phyloP scores from a whole-genome alignment of 1,140 invertebrate genomes.

The Micrasema minimum region DNA sequence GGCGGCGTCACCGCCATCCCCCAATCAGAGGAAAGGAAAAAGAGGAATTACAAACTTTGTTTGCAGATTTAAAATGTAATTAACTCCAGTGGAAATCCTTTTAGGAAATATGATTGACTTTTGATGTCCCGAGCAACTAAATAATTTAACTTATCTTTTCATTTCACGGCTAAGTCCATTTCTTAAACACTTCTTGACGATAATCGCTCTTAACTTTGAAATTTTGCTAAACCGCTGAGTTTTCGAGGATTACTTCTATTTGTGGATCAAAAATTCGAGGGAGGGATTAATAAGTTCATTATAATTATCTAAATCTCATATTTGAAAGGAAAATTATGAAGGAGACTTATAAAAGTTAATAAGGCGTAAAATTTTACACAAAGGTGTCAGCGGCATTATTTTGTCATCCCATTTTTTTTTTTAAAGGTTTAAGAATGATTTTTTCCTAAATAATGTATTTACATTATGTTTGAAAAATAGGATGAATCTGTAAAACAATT shows the following conservation, averaged over 20 bases:
- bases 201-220: conserved; percentile 24
- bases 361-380: too few relatives aligned
- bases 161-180: conserved; percentile 16
- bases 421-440: too few relatives aligned
- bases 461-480: too few relatives aligned
- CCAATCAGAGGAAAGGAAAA: too few relatives aligned
- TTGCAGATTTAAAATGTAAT: conserved; percentile 14
- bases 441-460: too few relatives aligned
- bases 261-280: not conserved
- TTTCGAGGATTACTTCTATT: conserved; percentile 7
- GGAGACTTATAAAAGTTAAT: too few relatives aligned
- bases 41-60: not conserved
- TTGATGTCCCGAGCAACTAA: conserved; percentile 20
- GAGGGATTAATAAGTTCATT: conserved; percentile 15
- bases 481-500: too few relatives aligned
- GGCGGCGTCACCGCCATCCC: not conserved
- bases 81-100: conserved; percentile 14
- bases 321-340: too few relatives aligned
- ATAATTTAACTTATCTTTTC: conserved; percentile 19
- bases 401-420: too few relatives aligned
- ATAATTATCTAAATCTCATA: conserved; percentile 5
- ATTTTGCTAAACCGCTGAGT: conserved; percentile 5
- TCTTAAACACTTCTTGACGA: conserved; percentile 34
- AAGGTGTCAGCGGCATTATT: too few relatives aligned
- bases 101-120: conserved; percentile 27